A percentile compares a stretch with the other conserved stretches of the same genome.
Conservation (phyloP, 2,113 vertebrate species). For the Orycteropus afer region DNA sequence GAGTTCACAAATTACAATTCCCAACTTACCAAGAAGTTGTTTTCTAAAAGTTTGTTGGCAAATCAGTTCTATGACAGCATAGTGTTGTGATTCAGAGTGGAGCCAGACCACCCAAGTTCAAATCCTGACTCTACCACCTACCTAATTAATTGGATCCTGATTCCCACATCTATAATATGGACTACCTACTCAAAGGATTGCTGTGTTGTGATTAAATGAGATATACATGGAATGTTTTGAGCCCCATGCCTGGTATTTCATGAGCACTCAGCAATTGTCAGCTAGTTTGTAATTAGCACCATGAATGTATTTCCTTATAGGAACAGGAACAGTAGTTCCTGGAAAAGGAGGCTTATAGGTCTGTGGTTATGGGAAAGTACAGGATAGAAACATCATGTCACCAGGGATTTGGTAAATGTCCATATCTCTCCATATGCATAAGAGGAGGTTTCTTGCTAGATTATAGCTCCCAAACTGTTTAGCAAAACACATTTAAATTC, state of each 20-base stretch:
- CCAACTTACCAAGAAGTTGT: slow-evolving; percentile 44
- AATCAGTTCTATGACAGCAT: neutral
- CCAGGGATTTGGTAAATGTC: neutral
- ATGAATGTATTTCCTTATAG: neutral
- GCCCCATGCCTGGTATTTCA: neutral
- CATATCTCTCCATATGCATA: neutral
- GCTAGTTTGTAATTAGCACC: neutral
- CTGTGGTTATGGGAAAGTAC: neutral
- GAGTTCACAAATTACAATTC: slow-evolving; percentile 63
- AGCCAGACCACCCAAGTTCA: neutral
- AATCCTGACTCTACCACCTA: neutral
- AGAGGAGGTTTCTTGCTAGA: neutral
- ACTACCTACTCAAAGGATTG: neutral
- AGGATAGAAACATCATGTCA: neutral
- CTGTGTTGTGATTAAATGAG: neutral
- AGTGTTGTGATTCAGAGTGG: neutral
- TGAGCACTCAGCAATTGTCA: neutral
- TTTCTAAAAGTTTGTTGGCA: slow-evolving; percentile 54
- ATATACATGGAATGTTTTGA: neutral
- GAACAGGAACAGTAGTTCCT: neutral
- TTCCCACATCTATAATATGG: neutral
- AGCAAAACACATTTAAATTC: neutral
- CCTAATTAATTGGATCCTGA: neutral
- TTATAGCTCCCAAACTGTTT: neutral
- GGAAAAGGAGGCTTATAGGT: neutral